Percentiles rank a stretch among this genome's conserved stretches.
phyloP scores from a whole-genome alignment of 1,140 invertebrate genomes.

The Cydia amplana region DNA sequence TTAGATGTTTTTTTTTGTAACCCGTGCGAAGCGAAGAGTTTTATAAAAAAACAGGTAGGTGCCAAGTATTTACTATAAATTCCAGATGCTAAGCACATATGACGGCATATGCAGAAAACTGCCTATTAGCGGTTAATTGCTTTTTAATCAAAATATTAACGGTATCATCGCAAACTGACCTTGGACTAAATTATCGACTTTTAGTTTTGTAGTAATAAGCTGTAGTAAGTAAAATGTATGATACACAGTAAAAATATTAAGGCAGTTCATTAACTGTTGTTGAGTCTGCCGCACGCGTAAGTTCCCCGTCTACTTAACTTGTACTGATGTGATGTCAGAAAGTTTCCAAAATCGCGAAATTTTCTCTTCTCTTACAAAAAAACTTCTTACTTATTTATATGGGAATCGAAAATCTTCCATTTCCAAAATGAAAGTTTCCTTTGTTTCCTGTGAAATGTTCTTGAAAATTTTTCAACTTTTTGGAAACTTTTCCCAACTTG shows the following conservation, averaged over 20 bases:
- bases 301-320: no score
- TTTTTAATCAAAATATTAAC: constrained; percentile 1
- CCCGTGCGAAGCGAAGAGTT: no score
- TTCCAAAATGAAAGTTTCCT: no score
- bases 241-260: not conserved
- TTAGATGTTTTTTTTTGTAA: no score
- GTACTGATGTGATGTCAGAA: no score
- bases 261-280: not conserved
- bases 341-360: no score
- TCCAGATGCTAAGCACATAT: not conserved
- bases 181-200: not conserved
- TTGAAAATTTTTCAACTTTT: no score
- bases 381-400: no score
- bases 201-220: not conserved
- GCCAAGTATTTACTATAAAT: not conserved
- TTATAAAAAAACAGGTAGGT: not conserved
- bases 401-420: no score
- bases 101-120: not conserved
- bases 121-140: constrained; percentile 9
- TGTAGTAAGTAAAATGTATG: not conserved
- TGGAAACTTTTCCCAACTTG: no score
- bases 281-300: not conserved
- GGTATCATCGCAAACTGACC: not conserved
- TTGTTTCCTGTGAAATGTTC: no score
- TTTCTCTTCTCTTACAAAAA: no score